Evolutionary conservation across 2,113 vertebrate species (phyloP).

Genomic region (Ramphastos sulfuratus): DNA sequence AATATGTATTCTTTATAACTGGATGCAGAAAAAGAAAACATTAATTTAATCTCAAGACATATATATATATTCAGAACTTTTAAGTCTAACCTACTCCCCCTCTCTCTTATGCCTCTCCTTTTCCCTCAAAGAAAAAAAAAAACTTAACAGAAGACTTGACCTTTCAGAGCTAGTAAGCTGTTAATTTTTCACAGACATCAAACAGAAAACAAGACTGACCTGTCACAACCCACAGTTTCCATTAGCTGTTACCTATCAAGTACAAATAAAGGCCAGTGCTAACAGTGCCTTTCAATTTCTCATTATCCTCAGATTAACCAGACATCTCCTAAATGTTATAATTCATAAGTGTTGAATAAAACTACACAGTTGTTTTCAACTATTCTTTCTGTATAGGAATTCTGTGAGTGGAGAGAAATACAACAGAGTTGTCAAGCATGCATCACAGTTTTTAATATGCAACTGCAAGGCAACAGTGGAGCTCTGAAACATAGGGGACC

Average conservation of each 20-base stretch:
- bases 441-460: neutral
- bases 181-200: neutral
- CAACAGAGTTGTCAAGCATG: neutral
- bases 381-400: neutral
- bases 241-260: neutral
- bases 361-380: rapidly evolving
- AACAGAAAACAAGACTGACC: neutral
- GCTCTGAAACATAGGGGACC: neutral
- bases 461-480: neutral
- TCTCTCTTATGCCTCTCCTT: too few species aligned
- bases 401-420: neutral
- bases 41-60: neutral
- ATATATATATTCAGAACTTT: neutral
- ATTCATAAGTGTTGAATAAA: neutral
- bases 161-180: neutral
- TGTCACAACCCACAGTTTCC: neutral
- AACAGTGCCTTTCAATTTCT: neutral
- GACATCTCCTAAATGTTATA: neutral
- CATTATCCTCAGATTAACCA: neutral
- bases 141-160: neutral
- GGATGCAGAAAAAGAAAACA: neutral
- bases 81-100: rapidly evolving
- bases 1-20: neutral
- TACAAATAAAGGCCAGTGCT: neutral
- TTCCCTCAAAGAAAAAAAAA: too few species aligned